Base-by-base conservation (phyloP, 2,888 invertebrate species). In the Acleris cristana region DNA sequence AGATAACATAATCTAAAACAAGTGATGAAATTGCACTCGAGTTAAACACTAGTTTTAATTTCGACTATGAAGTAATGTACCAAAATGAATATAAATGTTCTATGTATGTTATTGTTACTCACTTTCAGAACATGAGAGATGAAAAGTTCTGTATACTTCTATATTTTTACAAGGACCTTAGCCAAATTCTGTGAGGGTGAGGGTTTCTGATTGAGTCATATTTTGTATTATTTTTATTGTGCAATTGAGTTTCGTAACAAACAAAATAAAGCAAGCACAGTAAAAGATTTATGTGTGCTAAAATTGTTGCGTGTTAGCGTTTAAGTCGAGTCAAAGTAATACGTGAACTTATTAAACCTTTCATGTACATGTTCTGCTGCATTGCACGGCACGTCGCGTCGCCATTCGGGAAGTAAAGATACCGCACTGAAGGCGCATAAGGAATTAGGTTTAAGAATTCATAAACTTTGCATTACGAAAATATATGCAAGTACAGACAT, bases 331-430 rank as follows among this genome's bases (percentile, higher is more conserved):
- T 76, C 78, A 75, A 78, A 73, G 76, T 76, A 80, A 82, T 79
- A 79, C 71, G 76, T 77, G 76, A 76, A 75, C 71, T 73, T 76
- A 79, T 79, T 75, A 76, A 78, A 77, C 75, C 77, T 74, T 71
- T 76, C 76, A 79, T 80, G 78, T 81, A 78, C 79, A 76, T 66
- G 64, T 71, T 72, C 69, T 76, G 40, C 44, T 18, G 44, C 12
- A 60, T 49, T 58, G 52, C 19, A 62, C 53, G 49, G 62, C 19
- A 21, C 51, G 19, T 54, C 55, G 49, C 45, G 71, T 75, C 74
- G 73, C 74, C 69, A 76, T 80, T 79, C 78, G 81, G 83, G 82
- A 85, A 86, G 81, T 80, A 73, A 77, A 80, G 77, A 80, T 80
- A 79, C 74, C 75, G 75, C 76, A 76, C 74, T 75, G 76, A 77